These are phyloP conservation scores for Agriopis marginaria DNA, from an alignment of 2,888 invertebrate genomes.

Conservation along the genomic window DNA sequence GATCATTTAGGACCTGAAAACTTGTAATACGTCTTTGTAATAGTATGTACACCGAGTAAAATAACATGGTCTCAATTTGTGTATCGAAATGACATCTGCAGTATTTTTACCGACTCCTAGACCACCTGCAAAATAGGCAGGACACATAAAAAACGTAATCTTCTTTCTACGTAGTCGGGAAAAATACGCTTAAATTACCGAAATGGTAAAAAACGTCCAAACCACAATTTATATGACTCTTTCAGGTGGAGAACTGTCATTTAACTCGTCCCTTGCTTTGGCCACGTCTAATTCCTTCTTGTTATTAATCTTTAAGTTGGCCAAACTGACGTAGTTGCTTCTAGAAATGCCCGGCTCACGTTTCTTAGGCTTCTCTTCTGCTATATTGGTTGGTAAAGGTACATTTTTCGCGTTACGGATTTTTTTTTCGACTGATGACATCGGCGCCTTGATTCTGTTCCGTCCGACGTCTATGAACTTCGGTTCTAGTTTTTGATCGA, in stretches of 20 bases:
- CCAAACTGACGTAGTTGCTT: constrained; percentile 81
- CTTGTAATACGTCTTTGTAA: not conserved
- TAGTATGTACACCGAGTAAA: not conserved
- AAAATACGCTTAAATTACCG: not conserved
- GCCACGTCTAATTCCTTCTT: constrained; percentile 61
- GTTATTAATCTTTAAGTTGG: constrained; percentile 77
- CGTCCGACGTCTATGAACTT: constrained; percentile 66
- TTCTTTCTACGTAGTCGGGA: not conserved
- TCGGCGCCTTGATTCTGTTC: constrained; percentile 65
- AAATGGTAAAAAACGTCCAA: not conserved
- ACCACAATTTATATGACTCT: not conserved
- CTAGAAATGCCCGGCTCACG: constrained; percentile 70
- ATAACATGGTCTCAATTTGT: not conserved
- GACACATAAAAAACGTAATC: too few relatives aligned
- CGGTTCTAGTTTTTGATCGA: constrained; percentile 56
- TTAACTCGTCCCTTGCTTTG: constrained; percentile 38
- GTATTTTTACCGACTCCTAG: not conserved
- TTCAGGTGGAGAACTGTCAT: constrained; percentile 52
- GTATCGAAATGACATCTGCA: not conserved
- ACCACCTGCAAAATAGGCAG: too few relatives aligned
- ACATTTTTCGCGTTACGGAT: constrained; percentile 32
- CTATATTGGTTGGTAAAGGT: not conserved
- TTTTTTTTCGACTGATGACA: constrained; percentile 41
- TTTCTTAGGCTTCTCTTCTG: constrained; percentile 52
- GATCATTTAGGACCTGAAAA: too few relatives aligned